Percentiles rank a stretch among this genome's conserved stretches.
phyloP scores from a whole-genome alignment of 2,888 invertebrate species.

The Leucania comma region DNA sequence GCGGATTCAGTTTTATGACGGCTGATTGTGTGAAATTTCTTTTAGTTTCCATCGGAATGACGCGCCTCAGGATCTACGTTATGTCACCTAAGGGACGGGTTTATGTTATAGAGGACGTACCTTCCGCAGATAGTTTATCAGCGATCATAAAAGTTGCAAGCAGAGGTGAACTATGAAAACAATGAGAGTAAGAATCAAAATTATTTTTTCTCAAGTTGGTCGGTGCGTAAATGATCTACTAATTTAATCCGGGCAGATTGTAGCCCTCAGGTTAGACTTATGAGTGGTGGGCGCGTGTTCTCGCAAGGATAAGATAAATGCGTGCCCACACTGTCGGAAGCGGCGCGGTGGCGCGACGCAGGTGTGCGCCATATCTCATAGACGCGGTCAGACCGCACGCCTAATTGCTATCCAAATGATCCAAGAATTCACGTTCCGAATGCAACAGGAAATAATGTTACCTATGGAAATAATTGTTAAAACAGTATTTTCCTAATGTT shows the following conservation, averaged over 20 bases:
- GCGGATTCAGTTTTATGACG: slow-evolving; percentile 81
- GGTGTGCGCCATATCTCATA: slow-evolving; percentile 69
- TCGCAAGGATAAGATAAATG: slow-evolving; percentile 76
- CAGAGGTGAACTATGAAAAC: background rate
- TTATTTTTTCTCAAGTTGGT: background rate
- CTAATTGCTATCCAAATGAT: slow-evolving; percentile 55
- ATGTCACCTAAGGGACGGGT: slow-evolving; percentile 55
- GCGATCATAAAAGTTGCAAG: slow-evolving; percentile 7
- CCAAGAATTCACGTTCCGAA: slow-evolving; percentile 40
- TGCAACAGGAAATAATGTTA: background rate
- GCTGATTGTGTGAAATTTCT: slow-evolving; percentile 76
- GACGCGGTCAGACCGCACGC: slow-evolving; percentile 54
- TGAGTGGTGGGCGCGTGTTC: slow-evolving; percentile 60
- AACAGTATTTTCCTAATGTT: background rate
- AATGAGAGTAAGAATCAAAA: background rate
- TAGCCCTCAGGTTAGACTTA: slow-evolving; percentile 44
- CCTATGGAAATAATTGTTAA: background rate
- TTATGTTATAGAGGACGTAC: slow-evolving; percentile 48
- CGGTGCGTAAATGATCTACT: background rate
- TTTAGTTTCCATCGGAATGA: slow-evolving; percentile 61
- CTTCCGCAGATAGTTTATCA: slow-evolving; percentile 33
- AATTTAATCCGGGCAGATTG: slow-evolving; percentile 16
- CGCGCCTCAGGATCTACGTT: slow-evolving; percentile 51
- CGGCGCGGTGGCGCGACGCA: slow-evolving; percentile 64
- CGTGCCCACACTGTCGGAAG: slow-evolving; percentile 56